phyloP scores from a whole-genome alignment of 2,888 invertebrate genomes.

The Lepidocyrtinus sp. region DNA sequence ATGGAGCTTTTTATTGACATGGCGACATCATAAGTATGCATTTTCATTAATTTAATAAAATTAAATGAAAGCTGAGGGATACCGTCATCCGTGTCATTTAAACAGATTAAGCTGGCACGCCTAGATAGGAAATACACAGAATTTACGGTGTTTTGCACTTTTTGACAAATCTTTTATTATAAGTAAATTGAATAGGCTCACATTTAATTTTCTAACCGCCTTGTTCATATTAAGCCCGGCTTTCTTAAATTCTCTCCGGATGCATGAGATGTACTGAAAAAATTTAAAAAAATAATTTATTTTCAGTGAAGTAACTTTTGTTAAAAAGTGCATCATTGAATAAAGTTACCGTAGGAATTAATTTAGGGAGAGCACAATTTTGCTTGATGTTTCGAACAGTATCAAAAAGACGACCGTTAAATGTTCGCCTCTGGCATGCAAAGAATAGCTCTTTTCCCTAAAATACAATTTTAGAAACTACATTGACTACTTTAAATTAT shows the following conservation, averaged over 20 bases:
- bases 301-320: background rate
- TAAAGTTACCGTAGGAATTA: conserved; percentile 34
- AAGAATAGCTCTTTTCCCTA: conserved; percentile 53
- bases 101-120: background rate
- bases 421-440: conserved; percentile 47
- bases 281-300: background rate
- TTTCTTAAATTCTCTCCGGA: conserved; percentile 47
- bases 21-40: too few species aligned
- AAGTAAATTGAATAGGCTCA: conserved; percentile 9
- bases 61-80: too few species aligned
- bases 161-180: background rate
- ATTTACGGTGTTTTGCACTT: background rate
- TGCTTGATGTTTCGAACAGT: conserved; percentile 32
- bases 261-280: conserved; percentile 45
- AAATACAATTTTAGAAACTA: background rate
- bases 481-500: background rate
- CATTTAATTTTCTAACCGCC: conserved; percentile 56
- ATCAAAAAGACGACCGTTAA: conserved; percentile 39
- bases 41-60: too few species aligned
- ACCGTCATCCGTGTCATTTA: too few species aligned
- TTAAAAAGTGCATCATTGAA: background rate
- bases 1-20: too few species aligned
- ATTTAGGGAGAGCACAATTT: conserved; percentile 24
- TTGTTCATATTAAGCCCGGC: conserved; percentile 52
- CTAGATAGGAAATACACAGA: background rate